These are phyloP conservation scores for Tolmerus cingulatus DNA, from an alignment of 2,888 invertebrate genomes.

Conservation along the genomic window DNA sequence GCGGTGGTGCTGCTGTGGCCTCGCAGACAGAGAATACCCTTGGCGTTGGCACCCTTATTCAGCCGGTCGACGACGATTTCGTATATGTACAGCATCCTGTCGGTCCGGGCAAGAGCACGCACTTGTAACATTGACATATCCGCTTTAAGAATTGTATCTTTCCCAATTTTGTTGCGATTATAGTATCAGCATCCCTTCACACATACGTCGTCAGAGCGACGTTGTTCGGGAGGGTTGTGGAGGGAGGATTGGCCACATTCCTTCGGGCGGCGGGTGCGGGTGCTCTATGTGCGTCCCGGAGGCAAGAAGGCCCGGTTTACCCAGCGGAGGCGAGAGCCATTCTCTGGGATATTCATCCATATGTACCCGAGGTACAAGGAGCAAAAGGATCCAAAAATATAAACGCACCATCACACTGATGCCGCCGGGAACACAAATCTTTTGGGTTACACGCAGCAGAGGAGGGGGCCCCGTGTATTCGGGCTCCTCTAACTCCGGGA, in stretches of 20 bases:
- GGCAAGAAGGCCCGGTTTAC: background rate
- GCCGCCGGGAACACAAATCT: slow-evolving; percentile 47
- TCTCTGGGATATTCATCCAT: slow-evolving; percentile 31
- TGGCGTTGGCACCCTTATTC: background rate
- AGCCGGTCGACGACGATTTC: background rate
- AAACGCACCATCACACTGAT: slow-evolving; percentile 42
- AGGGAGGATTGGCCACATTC: background rate
- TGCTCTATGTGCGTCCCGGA: slow-evolving; percentile 5
- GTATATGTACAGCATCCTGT: background rate
- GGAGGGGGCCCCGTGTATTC: slow-evolving; percentile 42
- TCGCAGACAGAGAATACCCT: background rate
- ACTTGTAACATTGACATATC: slow-evolving; percentile 46
- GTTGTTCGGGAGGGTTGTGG: background rate
- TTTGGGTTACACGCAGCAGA: slow-evolving; percentile 44
- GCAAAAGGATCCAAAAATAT: slow-evolving; percentile 38
- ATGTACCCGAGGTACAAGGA: background rate
- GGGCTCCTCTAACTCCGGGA: background rate
- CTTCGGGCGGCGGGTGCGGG: background rate
- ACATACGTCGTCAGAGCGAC: background rate
- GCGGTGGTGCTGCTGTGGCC: background rate
- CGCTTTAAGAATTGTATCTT: slow-evolving; percentile 48
- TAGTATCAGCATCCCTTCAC: slow-evolving; percentile 44
- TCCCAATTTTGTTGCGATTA: slow-evolving; percentile 46
- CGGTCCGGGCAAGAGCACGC: slow-evolving; percentile 23
- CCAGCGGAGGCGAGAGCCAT: background rate